Evolutionary conservation across 1,140 invertebrate species (phyloP), one percentile per base, ranked within the genome.

Genomic region (Aporrectodea caliginosa): DNA sequence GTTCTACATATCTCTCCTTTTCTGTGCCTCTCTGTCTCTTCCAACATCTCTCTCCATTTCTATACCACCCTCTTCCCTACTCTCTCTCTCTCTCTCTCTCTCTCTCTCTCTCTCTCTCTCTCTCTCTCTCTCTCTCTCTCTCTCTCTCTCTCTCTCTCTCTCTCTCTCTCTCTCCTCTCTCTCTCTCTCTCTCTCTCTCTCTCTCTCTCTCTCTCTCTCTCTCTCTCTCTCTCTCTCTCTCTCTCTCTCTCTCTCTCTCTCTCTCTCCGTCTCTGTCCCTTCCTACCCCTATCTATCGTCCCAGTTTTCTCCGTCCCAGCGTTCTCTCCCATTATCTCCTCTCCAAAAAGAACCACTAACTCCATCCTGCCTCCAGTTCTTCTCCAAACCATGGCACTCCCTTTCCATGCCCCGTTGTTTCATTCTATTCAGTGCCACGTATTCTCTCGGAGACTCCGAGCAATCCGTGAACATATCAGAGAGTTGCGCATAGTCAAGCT

Each of bases 91-190:
- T 12, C 43, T 22, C 6, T 58, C 6, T 58, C 43, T 58, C 43
- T 58, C 43, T 58, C 43, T 12, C 43, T 58, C 43, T 22, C 6
- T 58, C 43, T 58, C 43, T 58, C 43, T 58, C 43, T 58, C 43
- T 58, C 43, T 22, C 43, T 12, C 6, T 58, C 43, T 58, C 43
- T 58, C 43, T 58, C 43, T 58, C 43, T 58, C 43, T 58, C 43
- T 58, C 43, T 58, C 43, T 58, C 43, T 58, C 43, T 58, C 43
- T 58, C 43, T 58, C 43, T 58, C 43, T 58, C 43, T 58, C 43
- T 58, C 43, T 58, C 43, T 58, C 43, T 58, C 43, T 58, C 43
- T 58, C 43, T 58, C 43, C 22, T 6, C 43, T 12, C 6, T 58
- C 22, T 58, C 43, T 58, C 43, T 58, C 22, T 58, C 43, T 58